Base-by-base conservation (phyloP, 1,140 invertebrate genomes). In the Drosophila insularis region DNA sequence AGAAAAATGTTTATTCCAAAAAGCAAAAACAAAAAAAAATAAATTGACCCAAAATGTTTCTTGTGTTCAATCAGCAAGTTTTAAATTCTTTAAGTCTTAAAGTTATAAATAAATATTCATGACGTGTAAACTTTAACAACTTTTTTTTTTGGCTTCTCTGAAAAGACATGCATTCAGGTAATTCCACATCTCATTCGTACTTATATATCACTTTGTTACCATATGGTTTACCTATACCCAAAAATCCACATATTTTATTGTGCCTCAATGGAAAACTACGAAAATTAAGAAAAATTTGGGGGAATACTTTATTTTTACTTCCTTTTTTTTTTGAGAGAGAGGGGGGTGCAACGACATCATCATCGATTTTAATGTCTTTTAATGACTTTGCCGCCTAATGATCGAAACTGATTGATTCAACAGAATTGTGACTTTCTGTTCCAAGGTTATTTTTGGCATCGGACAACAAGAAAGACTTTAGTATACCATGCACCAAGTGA, bases 341-440 rank as follows among this genome's bases (percentile, higher is more conserved):
- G 32, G 10, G 14, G 43, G 43, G 43, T 50, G 43, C 43, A 50
- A 50, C 43, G 43, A 50, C 43, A 50, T 50, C 43, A n/a, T 21
- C 43, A 19, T 50, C 17, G 23, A 55, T 27, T 68, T 78, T 86
- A 87, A 87, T 86, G 81, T 67, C 81, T 81, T 86, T 86, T 50
- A 86, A 86, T 86, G 81, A 86, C 78, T 68, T 86, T 66, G 71
- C 64, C 81, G 71, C 64, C 81, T 86, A 86, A 87, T 86, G 81
- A 87, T 81, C 78, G 68, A 71, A 74, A 62, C 82, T 78, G 81
- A 86, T 87, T 87, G 81, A 86, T 73, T 87, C 63, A 66, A 31
- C 56, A 61, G 64, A 68, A 69, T 86, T 63, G 43, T 62, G 53
- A 63, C 66, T 61, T 71, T 11, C 71, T 86, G 56, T 71, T 78